Evolutionary conservation across 2,113 vertebrate species (phyloP), one percentile per base, ranked within the genome.

Genomic region (Psittacula cyanocephala): DNA sequence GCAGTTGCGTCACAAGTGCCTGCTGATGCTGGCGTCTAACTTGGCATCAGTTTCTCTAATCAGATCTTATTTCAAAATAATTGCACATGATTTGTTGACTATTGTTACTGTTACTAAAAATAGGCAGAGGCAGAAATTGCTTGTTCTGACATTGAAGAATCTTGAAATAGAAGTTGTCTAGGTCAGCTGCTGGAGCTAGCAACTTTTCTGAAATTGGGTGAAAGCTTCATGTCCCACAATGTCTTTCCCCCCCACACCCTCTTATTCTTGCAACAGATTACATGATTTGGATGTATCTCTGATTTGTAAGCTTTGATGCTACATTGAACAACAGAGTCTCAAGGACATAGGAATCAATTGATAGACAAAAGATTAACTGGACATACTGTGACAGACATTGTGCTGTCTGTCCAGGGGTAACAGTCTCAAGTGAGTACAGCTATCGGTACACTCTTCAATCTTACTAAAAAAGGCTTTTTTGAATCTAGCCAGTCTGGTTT

Each of bases 81-180:
- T 87, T 85, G 39, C 57, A 76, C 22, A 20, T 65, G 39, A 85
- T 94, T 93, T 91, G 33, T 85, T 91, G 78, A 50, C 46, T 33
- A 8, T 81, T 71, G 70, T 81, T 74, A 29, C 43, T 77, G 41
- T 72, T 91, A 50, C 80, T 91, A 63, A 91, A 94, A 88, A 77
- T n/a, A 41, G 41, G 14, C 62, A 91, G 65, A 82, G 85, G 35
- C 81, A 95, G 84, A 89, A 87, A 85, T 77, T 79, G 67, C 79
- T 79, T 91, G 43, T 78, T 91, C 64, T 89, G 72, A 70, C 35
- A 64, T 82, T 52, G 63, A 60, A 72, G 47, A 76, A 64, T 33
- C 75, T 89, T 80, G 62, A 94, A 94, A 92, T 91, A 95, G 69
- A 91, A 88, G 39, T 57, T 81, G 74, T 87, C 49, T 71, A 71